Evolutionary conservation across 2,888 invertebrate genomes (phyloP).

Genomic region (Phengaris arion): DNA sequence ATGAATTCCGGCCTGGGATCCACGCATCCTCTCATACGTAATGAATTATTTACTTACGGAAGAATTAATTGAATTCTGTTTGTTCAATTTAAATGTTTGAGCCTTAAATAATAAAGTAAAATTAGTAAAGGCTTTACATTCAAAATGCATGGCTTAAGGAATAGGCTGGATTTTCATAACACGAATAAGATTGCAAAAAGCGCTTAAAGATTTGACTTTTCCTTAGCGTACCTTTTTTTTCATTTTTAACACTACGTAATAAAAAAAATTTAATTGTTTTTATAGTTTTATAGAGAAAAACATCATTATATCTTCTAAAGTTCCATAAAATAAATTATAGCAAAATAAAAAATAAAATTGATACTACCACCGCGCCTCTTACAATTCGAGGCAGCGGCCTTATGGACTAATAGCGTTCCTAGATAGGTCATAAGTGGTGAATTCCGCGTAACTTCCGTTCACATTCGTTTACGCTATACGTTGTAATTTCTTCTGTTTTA

Average conservation of each 20-base stretch:
- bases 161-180: neutral
- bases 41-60: conserved; percentile 51
- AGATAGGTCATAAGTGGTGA: no score
- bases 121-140: neutral
- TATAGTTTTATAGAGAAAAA: no score
- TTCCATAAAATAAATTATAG: no score
- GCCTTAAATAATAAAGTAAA: conserved; percentile 11
- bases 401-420: no score
- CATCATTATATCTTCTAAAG: no score
- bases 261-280: no score
- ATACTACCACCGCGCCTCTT: no score
- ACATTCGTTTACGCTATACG: neutral
- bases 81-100: conserved; percentile 28
- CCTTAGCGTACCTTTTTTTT: no score
- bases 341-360: no score
- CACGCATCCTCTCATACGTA: conserved; percentile 54
- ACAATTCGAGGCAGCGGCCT: no score
- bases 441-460: neutral
- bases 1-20: conserved; percentile 57
- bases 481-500: conserved; percentile 15
- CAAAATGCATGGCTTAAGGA: neutral
- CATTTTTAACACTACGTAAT: no score
- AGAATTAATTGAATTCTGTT: conserved; percentile 52
- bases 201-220: no score
- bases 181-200: neutral